phyloP scores from a whole-genome alignment of 2,797 vertebrate genomes.

The Toxotes lorentzi region DNA sequence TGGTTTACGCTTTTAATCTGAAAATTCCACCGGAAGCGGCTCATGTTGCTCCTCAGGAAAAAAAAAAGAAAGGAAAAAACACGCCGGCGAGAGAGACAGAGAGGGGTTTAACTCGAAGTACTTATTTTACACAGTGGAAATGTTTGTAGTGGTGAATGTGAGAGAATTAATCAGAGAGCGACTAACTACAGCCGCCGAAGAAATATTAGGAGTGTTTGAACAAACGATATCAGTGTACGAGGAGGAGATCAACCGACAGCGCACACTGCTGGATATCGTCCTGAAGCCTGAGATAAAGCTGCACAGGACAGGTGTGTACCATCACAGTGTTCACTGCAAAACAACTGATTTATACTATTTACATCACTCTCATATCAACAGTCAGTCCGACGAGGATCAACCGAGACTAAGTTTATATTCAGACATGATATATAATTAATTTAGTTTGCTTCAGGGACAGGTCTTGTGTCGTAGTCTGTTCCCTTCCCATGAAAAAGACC shows the following conservation, averaged over 20 bases:
- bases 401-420: no score
- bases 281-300: conserved; percentile 32
- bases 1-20: neutral
- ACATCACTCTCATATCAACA: no score
- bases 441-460: no score
- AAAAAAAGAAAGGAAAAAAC: no score
- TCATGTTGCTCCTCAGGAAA: neutral
- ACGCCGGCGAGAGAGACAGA: no score
- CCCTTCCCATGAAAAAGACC: no score
- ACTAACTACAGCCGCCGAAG: conserved; percentile 50
- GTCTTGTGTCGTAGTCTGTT: no score
- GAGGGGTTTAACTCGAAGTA: no score
- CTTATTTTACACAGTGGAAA: neutral
- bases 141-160: conserved; percentile 26
- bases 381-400: no score
- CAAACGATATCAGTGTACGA: conserved; percentile 46
- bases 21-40: neutral
- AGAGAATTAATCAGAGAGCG: conserved; percentile 49
- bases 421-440: no score
- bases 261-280: conserved; percentile 51
- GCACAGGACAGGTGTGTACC: conserved; percentile 21
- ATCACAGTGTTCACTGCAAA: no score
- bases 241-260: conserved; percentile 58
- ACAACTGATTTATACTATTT: no score
- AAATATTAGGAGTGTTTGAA: conserved; percentile 57